A percentile compares a stretch with the other conserved stretches of the same genome.
These are phyloP conservation scores for Rhinogobius similis DNA, from an alignment of 2,113 vertebrate genomes.

Conservation along the genomic window DNA sequence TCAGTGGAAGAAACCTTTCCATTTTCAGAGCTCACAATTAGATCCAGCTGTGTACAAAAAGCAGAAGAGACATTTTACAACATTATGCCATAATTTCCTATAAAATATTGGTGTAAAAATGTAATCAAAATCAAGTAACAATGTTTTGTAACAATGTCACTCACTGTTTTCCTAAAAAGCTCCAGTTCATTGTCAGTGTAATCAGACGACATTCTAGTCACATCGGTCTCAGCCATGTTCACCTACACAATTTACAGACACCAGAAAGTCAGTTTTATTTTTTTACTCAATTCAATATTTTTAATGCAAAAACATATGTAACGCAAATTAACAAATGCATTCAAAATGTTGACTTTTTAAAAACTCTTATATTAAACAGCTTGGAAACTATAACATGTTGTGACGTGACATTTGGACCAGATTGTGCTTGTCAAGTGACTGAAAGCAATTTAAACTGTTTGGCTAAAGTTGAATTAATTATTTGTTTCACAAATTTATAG, in stretches of 20 bases:
- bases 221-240: constrained; percentile 86
- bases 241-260: constrained; percentile 76
- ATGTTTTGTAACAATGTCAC: too few relatives aligned
- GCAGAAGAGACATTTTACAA: not conserved
- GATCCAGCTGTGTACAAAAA: constrained; percentile 82
- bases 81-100: not conserved
- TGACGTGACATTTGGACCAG: too few relatives aligned
- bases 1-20: constrained; percentile 90
- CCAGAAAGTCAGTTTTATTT: not conserved
- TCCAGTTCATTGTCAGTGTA: constrained; percentile 95
- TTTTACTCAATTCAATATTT: not conserved
- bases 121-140: not conserved
- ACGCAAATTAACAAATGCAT: not conserved
- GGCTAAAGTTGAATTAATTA: too few relatives aligned
- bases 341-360: too few relatives aligned
- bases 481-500: not conserved
- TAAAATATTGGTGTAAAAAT: too few relatives aligned
- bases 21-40: constrained; percentile 86
- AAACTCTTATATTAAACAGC: too few relatives aligned
- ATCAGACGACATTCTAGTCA: constrained; percentile 92
- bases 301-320: not conserved
- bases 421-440: too few relatives aligned
- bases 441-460: not conserved
- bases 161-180: constrained; percentile 91
- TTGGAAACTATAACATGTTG: too few relatives aligned